A percentile compares a stretch with the other conserved stretches of the same genome.
phyloP scores from a whole-genome alignment of 2,797 vertebrate species.

The Danio kyathit region DNA sequence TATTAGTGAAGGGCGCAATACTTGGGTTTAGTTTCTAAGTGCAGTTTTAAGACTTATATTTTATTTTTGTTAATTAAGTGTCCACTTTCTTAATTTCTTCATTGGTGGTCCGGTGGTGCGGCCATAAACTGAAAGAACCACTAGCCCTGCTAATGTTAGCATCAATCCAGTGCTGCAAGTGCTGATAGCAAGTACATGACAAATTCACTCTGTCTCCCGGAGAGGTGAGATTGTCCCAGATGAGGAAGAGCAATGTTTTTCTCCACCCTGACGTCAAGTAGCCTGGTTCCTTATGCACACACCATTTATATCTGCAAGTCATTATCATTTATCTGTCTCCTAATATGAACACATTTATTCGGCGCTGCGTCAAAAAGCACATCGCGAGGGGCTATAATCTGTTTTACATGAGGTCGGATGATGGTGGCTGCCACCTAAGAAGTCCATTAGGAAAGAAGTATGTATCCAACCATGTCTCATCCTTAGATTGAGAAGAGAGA shows the following conservation, averaged over 20 bases:
- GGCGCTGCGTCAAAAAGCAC: slow-evolving; percentile 43
- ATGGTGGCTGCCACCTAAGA: slow-evolving; percentile 38
- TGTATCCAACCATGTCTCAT: slow-evolving; percentile 39
- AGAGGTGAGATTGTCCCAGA: slow-evolving; percentile 26
- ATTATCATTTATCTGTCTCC: slow-evolving; percentile 55
- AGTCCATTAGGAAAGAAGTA: slow-evolving; percentile 46
- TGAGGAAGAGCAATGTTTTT: slow-evolving; percentile 40
- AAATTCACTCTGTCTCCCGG: slow-evolving; percentile 37
- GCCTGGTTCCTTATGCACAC: slow-evolving; percentile 42
- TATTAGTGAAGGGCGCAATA: too few relatives aligned
- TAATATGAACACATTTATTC: slow-evolving; percentile 62
- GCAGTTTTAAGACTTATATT: slow-evolving; percentile 5
- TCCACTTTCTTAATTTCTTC: background rate
- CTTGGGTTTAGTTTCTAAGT: background rate
- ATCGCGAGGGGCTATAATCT: slow-evolving; percentile 41
- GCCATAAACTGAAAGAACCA: slow-evolving; percentile 11
- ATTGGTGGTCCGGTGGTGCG: background rate
- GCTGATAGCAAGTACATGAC: slow-evolving; percentile 51
- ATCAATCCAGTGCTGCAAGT: slow-evolving; percentile 52
- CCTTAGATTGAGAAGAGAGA: slow-evolving; percentile 32
- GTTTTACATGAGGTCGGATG: slow-evolving; percentile 42
- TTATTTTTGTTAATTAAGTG: background rate
- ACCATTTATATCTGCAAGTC: slow-evolving; percentile 54
- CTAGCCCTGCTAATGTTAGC: slow-evolving; percentile 41
- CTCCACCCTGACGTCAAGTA: slow-evolving; percentile 13